Base-by-base conservation (phyloP, 2,888 invertebrate species). In the Amblyjoppa proteus region DNA sequence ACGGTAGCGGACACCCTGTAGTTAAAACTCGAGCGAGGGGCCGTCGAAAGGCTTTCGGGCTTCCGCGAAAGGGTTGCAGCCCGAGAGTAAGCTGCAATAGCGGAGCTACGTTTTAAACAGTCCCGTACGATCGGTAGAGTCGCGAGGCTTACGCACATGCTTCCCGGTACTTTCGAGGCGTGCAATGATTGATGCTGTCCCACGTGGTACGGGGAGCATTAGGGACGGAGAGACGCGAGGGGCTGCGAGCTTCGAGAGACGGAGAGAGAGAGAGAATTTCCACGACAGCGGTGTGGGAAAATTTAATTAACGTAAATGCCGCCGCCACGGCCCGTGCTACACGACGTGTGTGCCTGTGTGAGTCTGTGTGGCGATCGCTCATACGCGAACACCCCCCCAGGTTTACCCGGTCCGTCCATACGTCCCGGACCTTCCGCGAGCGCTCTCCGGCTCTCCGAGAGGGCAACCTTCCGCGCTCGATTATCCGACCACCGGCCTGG, bases 261-360 rank as follows among this genome's bases (percentile, higher is more conserved):
- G 87, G 86, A 66, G 78, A 86, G 81, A 78, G 75, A 61, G 84
- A 87, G 88, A 81, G 88, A 82, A 86, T 88, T 88, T 87, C 87
- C 87, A 88, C 88, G 89, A 87, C 51, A 81, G 71, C 79, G 90
- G 92, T 90, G 90, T 91, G 92, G 92, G 92, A 89, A 93, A 93
- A 94, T 94, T 94, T 94, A 94, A 94, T 94, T 94, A 94, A 94
- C 94, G 94, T 93, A 93, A 94, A 94, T 93, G 93, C 93, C 93
- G 92, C 91, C 92, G 91, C 93, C 93, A 93, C 92, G 91, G 92
- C 90, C 91, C 91, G 92, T 89, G 90, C 89, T 92, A 92, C 90
- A 85, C 88, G 87, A 64, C 78, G 64, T 75, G 69, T 78, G 75
- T 74, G 71, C 53, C 34, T 53, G 74, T 61, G 20, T 38, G 25